These are phyloP conservation scores for Psococerastis gibbosa DNA, from an alignment of 2,888 invertebrate genomes.

Conservation along the genomic window DNA sequence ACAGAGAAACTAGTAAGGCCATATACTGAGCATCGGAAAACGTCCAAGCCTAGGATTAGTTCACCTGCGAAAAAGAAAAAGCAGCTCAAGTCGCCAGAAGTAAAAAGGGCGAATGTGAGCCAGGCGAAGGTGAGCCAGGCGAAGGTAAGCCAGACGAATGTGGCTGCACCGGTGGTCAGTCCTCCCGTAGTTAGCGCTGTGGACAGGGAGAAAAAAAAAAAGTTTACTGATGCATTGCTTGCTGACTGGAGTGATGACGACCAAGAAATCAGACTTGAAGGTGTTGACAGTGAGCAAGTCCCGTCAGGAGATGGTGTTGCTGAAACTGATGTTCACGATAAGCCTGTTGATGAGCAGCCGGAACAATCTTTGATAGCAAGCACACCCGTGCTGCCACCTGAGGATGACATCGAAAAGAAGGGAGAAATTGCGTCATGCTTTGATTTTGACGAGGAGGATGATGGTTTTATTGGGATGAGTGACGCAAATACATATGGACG, in stretches of 20 bases:
- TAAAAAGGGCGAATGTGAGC: constrained; percentile 10
- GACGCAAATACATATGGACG: constrained; percentile 32
- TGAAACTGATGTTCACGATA: constrained; percentile 18
- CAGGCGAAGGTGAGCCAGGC: constrained; percentile 8
- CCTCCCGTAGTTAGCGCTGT: not conserved
- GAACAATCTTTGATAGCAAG: constrained; percentile 22
- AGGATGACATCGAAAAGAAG: constrained; percentile 22
- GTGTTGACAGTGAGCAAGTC: constrained; percentile 15
- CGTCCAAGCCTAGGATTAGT: not conserved
- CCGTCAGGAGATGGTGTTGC: constrained; percentile 25
- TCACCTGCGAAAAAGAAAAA: constrained; percentile 6
- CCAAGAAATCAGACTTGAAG: constrained; percentile 25
- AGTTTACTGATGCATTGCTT: constrained; percentile 44
- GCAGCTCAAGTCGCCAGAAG: not conserved
- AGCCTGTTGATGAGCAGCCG: constrained; percentile 19
- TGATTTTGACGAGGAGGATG: constrained; percentile 59
- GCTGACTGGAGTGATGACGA: constrained; percentile 61
- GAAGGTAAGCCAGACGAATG: constrained; percentile 9
- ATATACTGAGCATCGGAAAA: not conserved
- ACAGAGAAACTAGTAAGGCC: constrained; percentile 12
- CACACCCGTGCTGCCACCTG: constrained; percentile 22
- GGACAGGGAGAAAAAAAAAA: constrained; percentile 32
- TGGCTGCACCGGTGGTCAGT: constrained; percentile 19
- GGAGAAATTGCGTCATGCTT: constrained; percentile 47
- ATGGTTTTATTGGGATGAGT: constrained; percentile 35